These are phyloP conservation scores for Philereme transversata DNA, from an alignment of 2,888 invertebrate species.

Conservation along the genomic window DNA sequence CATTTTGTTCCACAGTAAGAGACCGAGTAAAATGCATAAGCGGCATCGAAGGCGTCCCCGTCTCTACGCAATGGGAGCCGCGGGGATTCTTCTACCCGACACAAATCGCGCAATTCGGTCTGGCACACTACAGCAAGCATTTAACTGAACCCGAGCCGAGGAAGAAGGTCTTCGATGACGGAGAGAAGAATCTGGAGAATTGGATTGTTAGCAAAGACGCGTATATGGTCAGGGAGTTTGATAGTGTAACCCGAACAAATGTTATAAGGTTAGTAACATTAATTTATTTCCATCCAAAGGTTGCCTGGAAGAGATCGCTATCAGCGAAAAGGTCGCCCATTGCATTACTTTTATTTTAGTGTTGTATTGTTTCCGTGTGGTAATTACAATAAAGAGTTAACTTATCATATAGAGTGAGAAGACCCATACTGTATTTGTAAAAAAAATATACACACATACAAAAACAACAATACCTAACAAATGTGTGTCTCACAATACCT, in stretches of 20 bases:
- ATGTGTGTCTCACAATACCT: no score
- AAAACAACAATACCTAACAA: no score
- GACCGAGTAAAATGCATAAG: conserved; percentile 98
- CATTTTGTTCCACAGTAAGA: conserved; percentile 79
- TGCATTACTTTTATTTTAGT: no score
- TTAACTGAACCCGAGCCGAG: conserved; percentile 93
- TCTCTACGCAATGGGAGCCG: conserved; percentile 98
- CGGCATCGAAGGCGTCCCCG: conserved; percentile 96
- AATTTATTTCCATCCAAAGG: no score
- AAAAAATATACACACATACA: no score
- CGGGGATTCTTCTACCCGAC: conserved; percentile 98
- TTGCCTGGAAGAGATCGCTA: no score
- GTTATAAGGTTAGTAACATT: conserved; percentile 72
- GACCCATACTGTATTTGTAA: no score
- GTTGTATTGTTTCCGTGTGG: no score
- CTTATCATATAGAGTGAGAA: no score
- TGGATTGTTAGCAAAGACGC: conserved; percentile 91
- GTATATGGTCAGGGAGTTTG: conserved; percentile 85
- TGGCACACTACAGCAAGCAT: conserved; percentile 98
- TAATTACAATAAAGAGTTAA: no score
- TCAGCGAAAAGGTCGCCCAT: no score
- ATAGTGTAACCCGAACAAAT: conserved; percentile 82
- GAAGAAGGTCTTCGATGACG: conserved; percentile 88
- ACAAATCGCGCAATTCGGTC: conserved; percentile 98
- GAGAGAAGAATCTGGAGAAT: conserved; percentile 85